phyloP scores from a whole-genome alignment of 2,888 invertebrate genomes.

The Synanthedon andrenaeformis region DNA sequence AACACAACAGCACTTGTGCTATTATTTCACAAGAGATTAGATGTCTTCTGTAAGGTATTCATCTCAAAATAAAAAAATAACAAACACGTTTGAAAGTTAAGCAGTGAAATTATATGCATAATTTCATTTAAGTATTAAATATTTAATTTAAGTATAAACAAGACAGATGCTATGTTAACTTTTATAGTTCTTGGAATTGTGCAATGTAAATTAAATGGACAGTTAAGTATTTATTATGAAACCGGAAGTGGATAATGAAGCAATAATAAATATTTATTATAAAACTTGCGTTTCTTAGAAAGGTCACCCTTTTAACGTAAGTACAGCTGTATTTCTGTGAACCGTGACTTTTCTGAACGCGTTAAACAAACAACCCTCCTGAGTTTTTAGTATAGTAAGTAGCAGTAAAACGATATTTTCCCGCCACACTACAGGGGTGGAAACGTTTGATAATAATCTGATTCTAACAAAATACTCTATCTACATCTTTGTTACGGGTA shows the following conservation, averaged over 20 bases:
- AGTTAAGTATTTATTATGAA: too few species aligned
- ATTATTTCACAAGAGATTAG: too few species aligned
- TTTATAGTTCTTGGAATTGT: too few species aligned
- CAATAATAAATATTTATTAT: too few species aligned
- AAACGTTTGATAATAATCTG: background rate
- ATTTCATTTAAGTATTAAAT: too few species aligned
- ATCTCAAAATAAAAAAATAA: too few species aligned
- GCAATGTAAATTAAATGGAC: too few species aligned
- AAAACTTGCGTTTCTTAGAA: slow-evolving; percentile 31
- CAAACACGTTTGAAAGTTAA: too few species aligned
- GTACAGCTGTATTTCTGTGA: slow-evolving; percentile 41
- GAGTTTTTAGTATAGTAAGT: slow-evolving; percentile 6
- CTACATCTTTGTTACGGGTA: background rate
- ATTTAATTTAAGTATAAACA: background rate
- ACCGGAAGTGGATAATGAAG: too few species aligned
- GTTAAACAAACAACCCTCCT: slow-evolving; percentile 13
- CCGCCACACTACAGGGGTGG: background rate
- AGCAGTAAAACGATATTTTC: slow-evolving; percentile 6
- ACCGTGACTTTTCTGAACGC: slow-evolving; percentile 17
- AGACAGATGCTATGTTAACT: background rate
- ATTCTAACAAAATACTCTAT: background rate
- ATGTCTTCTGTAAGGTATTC: too few species aligned
- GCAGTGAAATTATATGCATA: background rate
- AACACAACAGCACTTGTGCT: too few species aligned
- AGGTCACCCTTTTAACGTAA: slow-evolving; percentile 13